Evolutionary conservation across 1,140 invertebrate species (phyloP).

Genomic region (Atta colombica): DNA sequence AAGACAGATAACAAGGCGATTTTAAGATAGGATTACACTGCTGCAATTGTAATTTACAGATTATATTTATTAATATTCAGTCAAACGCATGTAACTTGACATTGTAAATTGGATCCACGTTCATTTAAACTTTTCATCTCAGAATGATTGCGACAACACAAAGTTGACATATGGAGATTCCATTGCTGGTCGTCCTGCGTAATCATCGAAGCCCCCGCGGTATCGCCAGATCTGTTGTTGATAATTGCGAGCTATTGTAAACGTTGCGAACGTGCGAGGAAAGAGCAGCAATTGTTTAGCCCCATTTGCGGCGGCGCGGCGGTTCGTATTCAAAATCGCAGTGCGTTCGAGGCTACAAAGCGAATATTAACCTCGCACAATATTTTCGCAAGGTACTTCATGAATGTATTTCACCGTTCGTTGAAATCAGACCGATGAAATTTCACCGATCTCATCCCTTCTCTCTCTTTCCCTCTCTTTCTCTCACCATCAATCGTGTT

Average conservation of each 20-base stretch:
- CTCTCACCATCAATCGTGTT: neutral
- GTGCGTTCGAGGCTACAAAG: neutral
- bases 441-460: slow-evolving; percentile 9
- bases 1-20: too few relatives aligned
- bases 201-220: slow-evolving; percentile 10
- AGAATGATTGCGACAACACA: slow-evolving; percentile 23
- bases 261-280: slow-evolving; percentile 31
- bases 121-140: slow-evolving; percentile 44
- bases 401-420: slow-evolving; percentile 57
- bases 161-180: slow-evolving; percentile 42
- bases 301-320: neutral
- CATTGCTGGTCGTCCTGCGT: neutral
- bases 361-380: slow-evolving; percentile 41
- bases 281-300: slow-evolving; percentile 50
- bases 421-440: slow-evolving; percentile 56
- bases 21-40: neutral
- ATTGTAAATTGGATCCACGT: slow-evolving; percentile 16
- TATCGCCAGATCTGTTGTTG: slow-evolving; percentile 43
- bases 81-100: neutral
- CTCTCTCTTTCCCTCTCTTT: neutral
- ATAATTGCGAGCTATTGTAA: slow-evolving; percentile 59
- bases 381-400: slow-evolving; percentile 52
- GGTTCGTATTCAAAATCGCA: slow-evolving; percentile 43
- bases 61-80: slow-evolving; percentile 17
- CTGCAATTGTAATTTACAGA: neutral